Evolutionary conservation across 2,888 invertebrate species (phyloP).

Genomic region (Agrypnus murinus): DNA sequence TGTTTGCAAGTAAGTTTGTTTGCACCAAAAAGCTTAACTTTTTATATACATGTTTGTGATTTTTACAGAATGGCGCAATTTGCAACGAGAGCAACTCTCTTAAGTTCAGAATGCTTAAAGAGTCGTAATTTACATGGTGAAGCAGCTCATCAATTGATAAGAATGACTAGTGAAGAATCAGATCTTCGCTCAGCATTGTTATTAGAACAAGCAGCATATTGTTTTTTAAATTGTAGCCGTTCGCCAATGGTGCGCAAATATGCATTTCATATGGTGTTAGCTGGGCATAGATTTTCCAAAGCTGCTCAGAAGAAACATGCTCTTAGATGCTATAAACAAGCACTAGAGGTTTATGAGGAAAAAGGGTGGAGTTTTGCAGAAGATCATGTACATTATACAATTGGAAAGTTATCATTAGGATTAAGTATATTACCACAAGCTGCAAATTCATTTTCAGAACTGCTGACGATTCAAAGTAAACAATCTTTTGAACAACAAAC

Average conservation of each 20-base stretch:
- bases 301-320: slow-evolving; percentile 95
- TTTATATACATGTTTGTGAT: slow-evolving; percentile 14
- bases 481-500: slow-evolving; percentile 85
- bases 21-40: no score
- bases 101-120: slow-evolving; percentile 91
- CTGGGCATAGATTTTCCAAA: slow-evolving; percentile 96
- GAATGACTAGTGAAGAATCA: slow-evolving; percentile 98
- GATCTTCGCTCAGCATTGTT: slow-evolving; percentile 95
- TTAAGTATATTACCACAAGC: slow-evolving; percentile 83
- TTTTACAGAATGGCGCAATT: slow-evolving; percentile 86
- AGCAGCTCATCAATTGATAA: slow-evolving; percentile 95
- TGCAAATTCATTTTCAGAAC: slow-evolving; percentile 84
- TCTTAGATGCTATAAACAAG: slow-evolving; percentile 92
- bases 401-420: slow-evolving; percentile 91
- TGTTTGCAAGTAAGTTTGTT: slow-evolving; percentile 83
- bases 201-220: slow-evolving; percentile 95
- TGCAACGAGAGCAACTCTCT: slow-evolving; percentile 92
- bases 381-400: slow-evolving; percentile 96
- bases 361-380: slow-evolving; percentile 94
- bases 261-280: slow-evolving; percentile 96
- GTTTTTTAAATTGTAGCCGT: slow-evolving; percentile 82
- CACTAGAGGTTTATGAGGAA: slow-evolving; percentile 82
- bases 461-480: slow-evolving; percentile 81
- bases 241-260: slow-evolving; percentile 91
- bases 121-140: slow-evolving; percentile 87